Evolutionary conservation across 2,888 invertebrate species (phyloP).

Genomic region (Lasioglossum malachurum): DNA sequence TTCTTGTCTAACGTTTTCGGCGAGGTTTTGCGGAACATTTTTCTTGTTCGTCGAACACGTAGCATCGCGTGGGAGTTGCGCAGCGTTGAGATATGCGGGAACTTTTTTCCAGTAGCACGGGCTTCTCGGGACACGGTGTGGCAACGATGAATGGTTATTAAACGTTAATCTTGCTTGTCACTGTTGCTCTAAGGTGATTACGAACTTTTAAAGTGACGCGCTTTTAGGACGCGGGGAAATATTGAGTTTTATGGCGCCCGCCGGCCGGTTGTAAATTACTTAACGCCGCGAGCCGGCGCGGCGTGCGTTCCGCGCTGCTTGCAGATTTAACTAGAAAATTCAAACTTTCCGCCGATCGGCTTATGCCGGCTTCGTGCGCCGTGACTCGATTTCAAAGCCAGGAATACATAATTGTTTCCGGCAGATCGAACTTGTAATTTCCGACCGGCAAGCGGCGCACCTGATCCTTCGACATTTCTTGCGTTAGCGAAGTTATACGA

Average conservation of each 20-base stretch:
- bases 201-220: conserved; percentile 48
- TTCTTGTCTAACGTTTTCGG: neutral
- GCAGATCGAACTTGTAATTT: neutral
- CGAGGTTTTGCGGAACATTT: neutral
- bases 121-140: neutral
- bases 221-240: conserved; percentile 30
- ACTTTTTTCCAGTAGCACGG: neutral
- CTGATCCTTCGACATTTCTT: neutral
- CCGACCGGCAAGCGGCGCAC: neutral
- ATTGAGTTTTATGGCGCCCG: conserved; percentile 32
- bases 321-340: neutral
- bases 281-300: neutral
- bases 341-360: conserved; percentile 15
- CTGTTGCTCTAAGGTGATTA: conserved; percentile 40
- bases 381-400: neutral
- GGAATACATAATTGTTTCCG: neutral
- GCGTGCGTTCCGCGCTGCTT: neutral
- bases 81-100: neutral
- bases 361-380: neutral
- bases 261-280: conserved; percentile 34
- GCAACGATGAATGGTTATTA: conserved; percentile 33
- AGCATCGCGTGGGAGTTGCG: conserved; percentile 4
- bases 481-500: neutral
- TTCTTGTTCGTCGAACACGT: neutral
- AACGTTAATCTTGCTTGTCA: conserved; percentile 49